Percentiles rank a stretch among this genome's conserved stretches.
Conservation (phyloP, 2,797 vertebrate genomes). For the Arctocebus calabarensis region DNA sequence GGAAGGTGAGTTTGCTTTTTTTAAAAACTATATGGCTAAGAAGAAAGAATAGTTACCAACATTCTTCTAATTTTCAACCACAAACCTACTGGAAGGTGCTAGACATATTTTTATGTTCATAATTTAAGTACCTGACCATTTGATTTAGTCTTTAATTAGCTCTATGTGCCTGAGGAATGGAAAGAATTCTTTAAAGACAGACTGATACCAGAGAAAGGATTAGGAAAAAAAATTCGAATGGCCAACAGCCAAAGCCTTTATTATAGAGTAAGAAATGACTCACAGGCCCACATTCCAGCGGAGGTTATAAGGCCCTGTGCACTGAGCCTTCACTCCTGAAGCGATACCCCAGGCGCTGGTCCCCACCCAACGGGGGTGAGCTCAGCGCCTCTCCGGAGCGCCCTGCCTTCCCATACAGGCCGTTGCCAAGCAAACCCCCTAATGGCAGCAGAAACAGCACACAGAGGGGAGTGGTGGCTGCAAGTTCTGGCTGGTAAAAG, state of each 20-base stretch:
- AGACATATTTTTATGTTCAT: conserved; percentile 31
- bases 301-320: conserved; percentile 46
- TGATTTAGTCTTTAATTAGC: conserved; percentile 62
- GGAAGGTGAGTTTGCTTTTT: background rate
- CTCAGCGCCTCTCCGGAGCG: background rate
- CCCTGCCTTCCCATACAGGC: background rate
- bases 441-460: conserved; percentile 20
- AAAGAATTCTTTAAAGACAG: conserved; percentile 61
- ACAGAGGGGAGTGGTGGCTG: conserved; percentile 64
- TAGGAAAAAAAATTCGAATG: conserved; percentile 13
- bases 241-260: conserved; percentile 64
- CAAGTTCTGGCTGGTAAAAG: conserved; percentile 64
- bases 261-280: conserved; percentile 69
- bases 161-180: conserved; percentile 55
- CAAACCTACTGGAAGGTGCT: conserved; percentile 44
- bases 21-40: background rate
- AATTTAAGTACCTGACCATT: conserved; percentile 60
- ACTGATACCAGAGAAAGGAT: conserved; percentile 55
- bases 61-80: conserved; percentile 51
- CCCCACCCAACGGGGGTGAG: background rate
- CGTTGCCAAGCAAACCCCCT: conserved; percentile 47
- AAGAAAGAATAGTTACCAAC: background rate
- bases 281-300: conserved; percentile 64
- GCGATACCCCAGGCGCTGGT: background rate
- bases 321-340: background rate